Percentiles rank a stretch among this genome's conserved stretches.
phyloP scores from a whole-genome alignment of 2,797 vertebrate genomes.

The Lagothrix lagotricha region DNA sequence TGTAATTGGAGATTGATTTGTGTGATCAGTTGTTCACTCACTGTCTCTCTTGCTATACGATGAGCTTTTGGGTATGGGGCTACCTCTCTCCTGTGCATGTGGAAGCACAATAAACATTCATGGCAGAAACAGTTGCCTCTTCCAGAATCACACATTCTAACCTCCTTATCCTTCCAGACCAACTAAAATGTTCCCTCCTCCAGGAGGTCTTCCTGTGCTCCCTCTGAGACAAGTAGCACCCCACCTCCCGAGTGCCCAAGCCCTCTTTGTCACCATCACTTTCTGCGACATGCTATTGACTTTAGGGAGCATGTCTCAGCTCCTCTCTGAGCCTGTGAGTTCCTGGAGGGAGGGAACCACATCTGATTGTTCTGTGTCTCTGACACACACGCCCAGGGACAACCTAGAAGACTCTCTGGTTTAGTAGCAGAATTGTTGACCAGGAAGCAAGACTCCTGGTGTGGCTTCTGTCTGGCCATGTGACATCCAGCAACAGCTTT shows the following conservation, averaged over 20 bases:
- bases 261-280: background rate
- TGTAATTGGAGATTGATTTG: background rate
- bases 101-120: background rate
- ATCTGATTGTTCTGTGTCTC: background rate
- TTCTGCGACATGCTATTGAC: background rate
- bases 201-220: background rate
- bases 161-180: background rate
- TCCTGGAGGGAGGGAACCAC: background rate
- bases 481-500: background rate
- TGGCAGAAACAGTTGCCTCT: background rate
- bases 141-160: background rate
- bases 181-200: background rate
- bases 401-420: background rate
- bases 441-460: background rate
- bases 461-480: background rate
- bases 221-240: background rate
- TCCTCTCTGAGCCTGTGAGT: background rate
- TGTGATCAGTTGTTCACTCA: background rate
- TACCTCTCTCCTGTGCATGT: background rate
- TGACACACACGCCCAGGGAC: rapidly evolving
- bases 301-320: background rate
- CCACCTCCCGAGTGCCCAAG: background rate
- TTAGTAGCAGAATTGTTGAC: background rate
- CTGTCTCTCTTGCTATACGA: background rate
- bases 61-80: background rate